Percentiles rank a stretch among this genome's conserved stretches.
Evolutionary conservation across 2,113 vertebrate genomes (phyloP).

Genomic region (Tauraco erythrolophus): DNA sequence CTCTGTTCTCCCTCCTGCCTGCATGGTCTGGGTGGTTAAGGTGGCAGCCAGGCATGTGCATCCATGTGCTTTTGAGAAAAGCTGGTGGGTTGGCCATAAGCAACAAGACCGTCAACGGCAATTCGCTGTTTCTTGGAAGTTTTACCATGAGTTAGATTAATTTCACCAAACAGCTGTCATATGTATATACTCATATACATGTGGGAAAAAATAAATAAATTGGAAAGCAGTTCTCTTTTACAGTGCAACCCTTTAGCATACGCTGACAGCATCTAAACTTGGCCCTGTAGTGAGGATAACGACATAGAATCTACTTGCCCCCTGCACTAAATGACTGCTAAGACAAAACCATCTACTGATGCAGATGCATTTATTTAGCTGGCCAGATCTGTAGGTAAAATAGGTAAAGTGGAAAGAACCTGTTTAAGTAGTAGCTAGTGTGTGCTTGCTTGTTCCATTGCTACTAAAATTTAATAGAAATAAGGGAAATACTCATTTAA

Average conservation of each 20-base stretch:
- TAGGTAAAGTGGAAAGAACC: neutral
- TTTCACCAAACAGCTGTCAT: neutral
- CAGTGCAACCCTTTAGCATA: neutral
- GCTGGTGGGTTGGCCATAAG: neutral
- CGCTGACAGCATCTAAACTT: neutral
- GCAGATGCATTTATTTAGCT: neutral
- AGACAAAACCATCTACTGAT: neutral
- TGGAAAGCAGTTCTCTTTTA: neutral
- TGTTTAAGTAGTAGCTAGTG: neutral
- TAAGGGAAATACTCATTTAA: neutral
- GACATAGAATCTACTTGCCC: neutral
- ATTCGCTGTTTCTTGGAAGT: neutral
- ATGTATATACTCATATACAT: accelerated
- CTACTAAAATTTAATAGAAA: neutral
- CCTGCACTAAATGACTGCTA: neutral
- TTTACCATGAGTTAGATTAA: neutral
- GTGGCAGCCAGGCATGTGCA: neutral
- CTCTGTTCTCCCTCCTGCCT: neutral
- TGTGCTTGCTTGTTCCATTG: neutral
- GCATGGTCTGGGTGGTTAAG: neutral
- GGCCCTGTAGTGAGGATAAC: neutral
- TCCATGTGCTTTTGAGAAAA: neutral
- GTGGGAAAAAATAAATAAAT: neutral
- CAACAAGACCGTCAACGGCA: accelerated
- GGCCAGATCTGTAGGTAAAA: neutral